A percentile compares a stretch with the other conserved stretches of the same genome.
Evolutionary conservation across 2,888 invertebrate species (phyloP).

Genomic region (Pterostichus niger): DNA sequence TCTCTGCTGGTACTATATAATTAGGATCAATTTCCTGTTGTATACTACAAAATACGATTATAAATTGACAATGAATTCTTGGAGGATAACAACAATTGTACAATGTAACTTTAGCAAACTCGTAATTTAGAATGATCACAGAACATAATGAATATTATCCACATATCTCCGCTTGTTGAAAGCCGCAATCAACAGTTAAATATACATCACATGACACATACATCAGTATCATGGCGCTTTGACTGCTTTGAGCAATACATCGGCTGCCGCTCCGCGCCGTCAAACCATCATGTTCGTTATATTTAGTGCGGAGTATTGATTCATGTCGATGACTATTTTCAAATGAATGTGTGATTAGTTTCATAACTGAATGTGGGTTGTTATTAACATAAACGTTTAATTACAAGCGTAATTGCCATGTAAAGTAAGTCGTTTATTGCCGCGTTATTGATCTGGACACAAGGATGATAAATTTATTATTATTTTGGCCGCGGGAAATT

Average conservation of each 20-base stretch:
- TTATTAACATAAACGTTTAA: constrained; percentile 56
- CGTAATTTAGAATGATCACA: not conserved
- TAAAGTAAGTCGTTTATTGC: constrained; percentile 45
- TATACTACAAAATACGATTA: no score
- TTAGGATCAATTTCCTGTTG: no score
- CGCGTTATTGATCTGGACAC: constrained; percentile 32
- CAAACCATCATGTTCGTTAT: constrained; percentile 34
- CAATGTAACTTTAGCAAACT: no score
- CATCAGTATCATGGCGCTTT: constrained; percentile 9
- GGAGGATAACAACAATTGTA: not conserved
- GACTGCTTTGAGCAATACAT: constrained; percentile 9
- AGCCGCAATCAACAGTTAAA: constrained; percentile 33
- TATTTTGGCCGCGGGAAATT: constrained; percentile 40
- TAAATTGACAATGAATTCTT: not conserved
- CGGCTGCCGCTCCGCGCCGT: not conserved
- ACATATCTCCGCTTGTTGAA: not conserved
- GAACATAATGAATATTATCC: not conserved
- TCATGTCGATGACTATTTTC: constrained; percentile 33
- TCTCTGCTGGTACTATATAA: no score
- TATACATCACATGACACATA: constrained; percentile 29
- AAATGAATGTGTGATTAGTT: constrained; percentile 42
- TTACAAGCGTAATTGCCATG: constrained; percentile 43
- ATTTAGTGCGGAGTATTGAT: constrained; percentile 45
- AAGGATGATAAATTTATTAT: constrained; percentile 48
- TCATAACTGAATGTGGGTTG: constrained; percentile 41